A percentile compares a stretch with the other conserved stretches of the same genome.
Evolutionary conservation across 2,888 invertebrate species (phyloP).

Genomic region (Platycheirus albimanus): DNA sequence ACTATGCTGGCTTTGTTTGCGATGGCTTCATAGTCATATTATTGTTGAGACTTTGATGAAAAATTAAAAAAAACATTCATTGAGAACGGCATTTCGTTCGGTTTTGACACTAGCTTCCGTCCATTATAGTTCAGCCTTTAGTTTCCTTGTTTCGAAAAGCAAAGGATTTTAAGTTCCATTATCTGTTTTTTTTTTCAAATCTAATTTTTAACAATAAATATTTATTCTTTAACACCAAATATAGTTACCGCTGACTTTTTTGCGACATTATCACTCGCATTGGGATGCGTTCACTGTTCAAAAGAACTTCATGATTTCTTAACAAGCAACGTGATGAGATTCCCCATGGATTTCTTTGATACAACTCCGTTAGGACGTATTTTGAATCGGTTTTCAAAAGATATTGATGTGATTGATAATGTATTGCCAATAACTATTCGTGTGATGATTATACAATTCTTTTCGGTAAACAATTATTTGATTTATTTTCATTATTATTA

Average conservation of each 20-base stretch:
- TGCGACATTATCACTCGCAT: slow-evolving; percentile 79
- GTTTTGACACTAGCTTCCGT: too few species aligned
- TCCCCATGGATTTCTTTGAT: slow-evolving; percentile 90
- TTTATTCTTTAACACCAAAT: too few species aligned
- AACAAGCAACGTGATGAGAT: slow-evolving; percentile 85
- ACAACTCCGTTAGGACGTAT: slow-evolving; percentile 90
- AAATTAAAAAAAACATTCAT: too few species aligned
- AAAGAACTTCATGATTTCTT: slow-evolving; percentile 85
- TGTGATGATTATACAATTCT: slow-evolving; percentile 81
- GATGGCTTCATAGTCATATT: too few species aligned
- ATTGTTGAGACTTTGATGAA: too few species aligned
- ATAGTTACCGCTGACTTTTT: slow-evolving; percentile 50
- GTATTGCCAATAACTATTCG: slow-evolving; percentile 83
- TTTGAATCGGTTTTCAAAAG: slow-evolving; percentile 86
- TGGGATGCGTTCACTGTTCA: slow-evolving; percentile 85
- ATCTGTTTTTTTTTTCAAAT: neutral
- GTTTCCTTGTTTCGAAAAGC: too few species aligned
- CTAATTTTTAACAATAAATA: slow-evolving; percentile 38
- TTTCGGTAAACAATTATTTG: too few species aligned
- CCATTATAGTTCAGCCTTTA: too few species aligned
- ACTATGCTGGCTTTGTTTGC: too few species aligned
- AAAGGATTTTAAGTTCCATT: too few species aligned
- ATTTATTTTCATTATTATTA: too few species aligned
- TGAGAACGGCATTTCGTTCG: too few species aligned
- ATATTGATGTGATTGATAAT: slow-evolving; percentile 85